Evolutionary conservation across 2,888 invertebrate genomes (phyloP).

Genomic region (Phortica okadai): DNA sequence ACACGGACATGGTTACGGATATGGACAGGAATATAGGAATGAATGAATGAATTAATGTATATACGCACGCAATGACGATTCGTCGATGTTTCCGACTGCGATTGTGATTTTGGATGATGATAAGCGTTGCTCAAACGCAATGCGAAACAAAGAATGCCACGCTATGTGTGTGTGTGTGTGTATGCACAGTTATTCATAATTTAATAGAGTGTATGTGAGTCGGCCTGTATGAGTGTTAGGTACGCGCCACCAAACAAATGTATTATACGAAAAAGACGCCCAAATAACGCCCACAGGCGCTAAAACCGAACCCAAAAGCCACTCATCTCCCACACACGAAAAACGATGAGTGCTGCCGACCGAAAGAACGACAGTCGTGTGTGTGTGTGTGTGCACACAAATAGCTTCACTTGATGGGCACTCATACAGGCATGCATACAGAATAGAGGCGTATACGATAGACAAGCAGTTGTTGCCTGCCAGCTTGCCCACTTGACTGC

Average conservation of each 20-base stretch:
- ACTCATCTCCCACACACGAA: no score
- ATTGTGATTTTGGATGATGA: background rate
- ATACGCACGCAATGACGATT: no score
- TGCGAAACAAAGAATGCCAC: no score
- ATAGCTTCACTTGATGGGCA: slow-evolving; percentile 47
- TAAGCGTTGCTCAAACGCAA: no score
- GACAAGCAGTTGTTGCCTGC: slow-evolving; percentile 51
- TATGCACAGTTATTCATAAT: no score
- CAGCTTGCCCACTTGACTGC: slow-evolving; percentile 17
- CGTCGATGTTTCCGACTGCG: no score
- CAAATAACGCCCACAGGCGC: background rate
- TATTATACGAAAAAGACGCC: background rate
- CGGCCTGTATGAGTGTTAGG: background rate
- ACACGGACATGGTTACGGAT: background rate
- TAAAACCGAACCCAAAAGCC: background rate
- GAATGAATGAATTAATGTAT: no score
- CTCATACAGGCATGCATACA: slow-evolving; percentile 48
- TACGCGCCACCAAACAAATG: background rate
- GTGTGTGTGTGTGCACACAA: background rate
- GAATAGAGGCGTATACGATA: no score
- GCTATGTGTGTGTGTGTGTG: no score
- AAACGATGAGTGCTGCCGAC: background rate
- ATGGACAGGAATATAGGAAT: background rate
- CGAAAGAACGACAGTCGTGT: background rate
- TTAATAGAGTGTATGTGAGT: no score